Conservation (phyloP, 1,140 invertebrate genomes). For the Luehdorfia chinensis region DNA sequence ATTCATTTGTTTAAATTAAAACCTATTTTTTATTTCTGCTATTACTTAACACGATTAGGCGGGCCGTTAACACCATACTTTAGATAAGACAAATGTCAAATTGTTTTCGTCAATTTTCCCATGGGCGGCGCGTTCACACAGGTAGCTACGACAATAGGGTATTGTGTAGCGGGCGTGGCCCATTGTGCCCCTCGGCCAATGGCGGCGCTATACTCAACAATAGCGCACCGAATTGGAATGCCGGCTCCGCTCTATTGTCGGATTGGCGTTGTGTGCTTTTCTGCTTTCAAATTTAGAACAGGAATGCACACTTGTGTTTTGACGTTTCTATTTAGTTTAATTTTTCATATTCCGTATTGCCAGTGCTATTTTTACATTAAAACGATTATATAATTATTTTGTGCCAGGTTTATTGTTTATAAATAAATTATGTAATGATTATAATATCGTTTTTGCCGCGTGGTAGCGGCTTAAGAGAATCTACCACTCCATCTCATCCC, state of each 20-base stretch:
- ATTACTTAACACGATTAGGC: too few relatives aligned
- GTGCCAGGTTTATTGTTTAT: too few relatives aligned
- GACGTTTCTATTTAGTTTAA: not conserved
- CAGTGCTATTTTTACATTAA: too few relatives aligned
- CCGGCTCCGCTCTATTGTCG: conserved; percentile 56
- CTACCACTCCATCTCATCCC: too few relatives aligned
- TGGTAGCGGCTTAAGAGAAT: too few relatives aligned
- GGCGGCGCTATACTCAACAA: conserved; percentile 51
- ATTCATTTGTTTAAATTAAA: too few relatives aligned
- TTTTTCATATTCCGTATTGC: not conserved
- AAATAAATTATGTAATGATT: too few relatives aligned
- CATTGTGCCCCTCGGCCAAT: conserved; percentile 62
- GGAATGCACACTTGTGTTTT: not conserved
- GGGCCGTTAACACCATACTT: too few relatives aligned
- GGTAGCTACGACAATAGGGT: conserved; percentile 55
- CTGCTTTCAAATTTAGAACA: conserved; percentile 46
- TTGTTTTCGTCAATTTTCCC: conserved; percentile 9
- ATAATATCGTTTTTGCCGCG: too few relatives aligned
- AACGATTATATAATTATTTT: too few relatives aligned
- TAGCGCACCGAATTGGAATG: conserved; percentile 70
- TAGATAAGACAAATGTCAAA: too few relatives aligned
- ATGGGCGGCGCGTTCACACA: conserved; percentile 43
- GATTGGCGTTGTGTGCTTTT: conserved; percentile 40
- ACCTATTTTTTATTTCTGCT: too few relatives aligned
- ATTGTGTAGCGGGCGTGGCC: conserved; percentile 66